Evolutionary conservation across 53 echinoderm and acorn worm genomes (phyloP).

Genomic region (Pentamera pediparva): DNA sequence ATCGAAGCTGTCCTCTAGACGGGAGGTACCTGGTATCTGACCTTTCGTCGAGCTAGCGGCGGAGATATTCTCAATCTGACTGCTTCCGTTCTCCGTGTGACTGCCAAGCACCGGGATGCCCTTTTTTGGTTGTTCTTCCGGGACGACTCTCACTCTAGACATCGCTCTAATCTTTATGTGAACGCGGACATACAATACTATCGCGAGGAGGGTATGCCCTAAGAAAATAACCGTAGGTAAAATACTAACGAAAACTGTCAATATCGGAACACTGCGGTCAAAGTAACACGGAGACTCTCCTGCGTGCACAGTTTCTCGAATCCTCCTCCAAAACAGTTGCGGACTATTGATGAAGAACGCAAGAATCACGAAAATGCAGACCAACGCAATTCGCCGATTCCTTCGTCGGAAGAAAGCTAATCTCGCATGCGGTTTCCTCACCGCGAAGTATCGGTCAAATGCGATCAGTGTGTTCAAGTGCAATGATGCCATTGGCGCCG

Average conservation of each 20-base stretch:
- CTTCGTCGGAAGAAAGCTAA: not conserved
- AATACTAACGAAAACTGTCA: not conserved
- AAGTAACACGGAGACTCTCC: slow-evolving; percentile 3
- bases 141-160: not conserved
- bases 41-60: no score
- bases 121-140: no score
- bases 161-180: not conserved
- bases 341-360: slow-evolving; percentile 7
- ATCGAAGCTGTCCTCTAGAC: no score
- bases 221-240: not conserved
- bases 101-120: no score
- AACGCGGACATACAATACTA: not conserved
- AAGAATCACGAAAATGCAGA: not conserved
- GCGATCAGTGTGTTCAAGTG: slow-evolving; percentile 18
- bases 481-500: slow-evolving; percentile 2
- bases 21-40: no score
- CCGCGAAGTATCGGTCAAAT: slow-evolving; percentile 19
- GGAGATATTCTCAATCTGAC: no score
- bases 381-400: not conserved
- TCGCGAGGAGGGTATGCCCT: not conserved
- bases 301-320: not conserved
- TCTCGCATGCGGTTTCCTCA: not conserved
- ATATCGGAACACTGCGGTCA: not conserved
- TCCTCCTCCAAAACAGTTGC: slow-evolving; percentile 1
- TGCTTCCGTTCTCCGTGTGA: no score